Percentiles rank a stretch among this genome's conserved stretches.
Conservation (phyloP, 2,888 invertebrate species). For the Microctonus aethiopoides region DNA sequence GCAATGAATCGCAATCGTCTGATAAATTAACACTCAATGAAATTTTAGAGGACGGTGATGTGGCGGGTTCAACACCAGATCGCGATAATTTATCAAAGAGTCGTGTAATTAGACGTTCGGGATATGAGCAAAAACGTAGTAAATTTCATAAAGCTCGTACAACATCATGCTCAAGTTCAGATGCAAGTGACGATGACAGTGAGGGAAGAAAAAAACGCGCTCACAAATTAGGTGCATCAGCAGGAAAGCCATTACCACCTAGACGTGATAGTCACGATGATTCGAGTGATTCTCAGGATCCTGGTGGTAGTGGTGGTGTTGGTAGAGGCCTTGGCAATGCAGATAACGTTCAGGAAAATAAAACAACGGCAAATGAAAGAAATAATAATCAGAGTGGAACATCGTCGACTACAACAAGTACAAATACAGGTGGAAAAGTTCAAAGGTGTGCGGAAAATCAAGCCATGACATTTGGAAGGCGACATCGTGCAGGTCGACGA, state of each 20-base stretch:
- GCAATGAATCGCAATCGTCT: conserved; percentile 57
- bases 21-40: conserved; percentile 73
- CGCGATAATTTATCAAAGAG: conserved; percentile 46
- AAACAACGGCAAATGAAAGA: conserved; percentile 44
- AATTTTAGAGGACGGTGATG: conserved; percentile 76
- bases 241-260: conserved; percentile 73
- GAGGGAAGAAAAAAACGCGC: conserved; percentile 85
- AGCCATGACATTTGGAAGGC: conserved; percentile 66
- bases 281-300: conserved; percentile 86
- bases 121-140: conserved; percentile 73
- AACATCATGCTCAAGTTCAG: conserved; percentile 94
- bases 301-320: conserved; percentile 69
- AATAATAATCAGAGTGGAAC: conserved; percentile 47
- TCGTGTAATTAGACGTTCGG: conserved; percentile 53
- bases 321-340: conserved; percentile 58
- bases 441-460: conserved; percentile 59
- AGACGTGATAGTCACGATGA: conserved; percentile 86
- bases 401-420: conserved; percentile 52
- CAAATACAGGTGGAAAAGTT: conserved; percentile 53
- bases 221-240: conserved; percentile 75
- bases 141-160: conserved; percentile 80
- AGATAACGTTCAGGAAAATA: conserved; percentile 47
- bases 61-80: conserved; percentile 37
- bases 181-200: conserved; percentile 90
- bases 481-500: conserved; percentile 71